These are phyloP conservation scores for Polydrusus pterygomalis DNA, from an alignment of 2,888 invertebrate species.

Conservation along the genomic window DNA sequence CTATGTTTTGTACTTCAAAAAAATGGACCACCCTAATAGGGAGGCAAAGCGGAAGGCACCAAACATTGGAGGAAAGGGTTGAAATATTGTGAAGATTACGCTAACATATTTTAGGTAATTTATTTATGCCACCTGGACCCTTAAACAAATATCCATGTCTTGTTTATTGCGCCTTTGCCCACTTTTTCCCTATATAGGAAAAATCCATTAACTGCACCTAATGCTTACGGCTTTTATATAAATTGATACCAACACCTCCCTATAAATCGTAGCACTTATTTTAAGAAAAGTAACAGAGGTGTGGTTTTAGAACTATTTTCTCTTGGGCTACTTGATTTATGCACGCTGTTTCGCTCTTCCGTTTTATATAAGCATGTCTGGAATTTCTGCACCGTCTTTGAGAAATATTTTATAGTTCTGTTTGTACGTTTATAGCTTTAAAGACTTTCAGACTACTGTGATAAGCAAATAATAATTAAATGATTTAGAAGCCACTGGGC, in stretches of 20 bases:
- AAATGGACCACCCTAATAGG: too few relatives aligned
- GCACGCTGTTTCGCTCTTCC: slow-evolving; percentile 34
- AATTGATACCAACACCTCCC: slow-evolving; percentile 58
- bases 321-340: slow-evolving; percentile 42
- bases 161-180: neutral
- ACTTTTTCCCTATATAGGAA: neutral
- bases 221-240: slow-evolving; percentile 44
- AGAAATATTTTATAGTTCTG: slow-evolving; percentile 20
- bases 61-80: too few relatives aligned
- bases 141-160: too few relatives aligned
- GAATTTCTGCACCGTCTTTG: slow-evolving; percentile 25
- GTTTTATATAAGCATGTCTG: slow-evolving; percentile 29
- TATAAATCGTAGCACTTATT: slow-evolving; percentile 61
- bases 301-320: slow-evolving; percentile 58
- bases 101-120: too few relatives aligned
- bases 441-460: neutral
- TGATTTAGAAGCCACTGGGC: too few relatives aligned
- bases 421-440: slow-evolving; percentile 9
- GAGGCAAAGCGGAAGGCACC: too few relatives aligned
- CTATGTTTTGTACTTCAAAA: too few relatives aligned
- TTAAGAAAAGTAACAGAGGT: slow-evolving; percentile 59
- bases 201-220: slow-evolving; percentile 49
- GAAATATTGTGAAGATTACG: too few relatives aligned
- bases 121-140: too few relatives aligned
- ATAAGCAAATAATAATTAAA: neutral